Evolutionary conservation across 2,797 vertebrate genomes (phyloP).

Genomic region (Typhlichthys subterraneus): DNA sequence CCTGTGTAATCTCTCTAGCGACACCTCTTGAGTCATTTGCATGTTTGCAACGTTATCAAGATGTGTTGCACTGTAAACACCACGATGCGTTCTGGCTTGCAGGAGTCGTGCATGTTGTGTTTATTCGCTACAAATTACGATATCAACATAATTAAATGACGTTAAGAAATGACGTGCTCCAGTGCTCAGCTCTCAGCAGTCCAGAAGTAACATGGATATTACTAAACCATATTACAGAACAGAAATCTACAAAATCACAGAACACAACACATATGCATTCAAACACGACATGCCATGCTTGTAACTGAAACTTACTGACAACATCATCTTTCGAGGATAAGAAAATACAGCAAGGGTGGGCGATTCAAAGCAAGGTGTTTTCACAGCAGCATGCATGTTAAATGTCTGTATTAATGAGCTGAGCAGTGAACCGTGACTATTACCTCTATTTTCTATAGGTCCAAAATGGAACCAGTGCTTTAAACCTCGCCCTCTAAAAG

Average conservation of each 20-base stretch:
- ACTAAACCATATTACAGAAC: constrained; percentile 35
- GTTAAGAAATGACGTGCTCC: constrained; percentile 13
- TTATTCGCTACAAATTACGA: neutral
- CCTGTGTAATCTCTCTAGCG: constrained; percentile 1
- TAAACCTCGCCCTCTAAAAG: constrained; percentile 23
- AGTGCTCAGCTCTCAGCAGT: constrained; percentile 54
- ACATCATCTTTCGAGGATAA: constrained; percentile 23
- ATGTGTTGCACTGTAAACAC: neutral
- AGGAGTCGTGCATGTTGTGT: too few species aligned
- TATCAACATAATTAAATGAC: constrained; percentile 7
- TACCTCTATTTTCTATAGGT: neutral
- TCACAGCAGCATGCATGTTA: constrained; percentile 46
- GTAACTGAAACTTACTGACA: constrained; percentile 17
- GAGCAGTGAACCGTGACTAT: constrained; percentile 59
- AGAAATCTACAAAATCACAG: constrained; percentile 35
- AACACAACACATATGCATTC: constrained; percentile 28
- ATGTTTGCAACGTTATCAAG: neutral
- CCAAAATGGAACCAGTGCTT: constrained; percentile 24
- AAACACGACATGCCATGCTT: constrained; percentile 48
- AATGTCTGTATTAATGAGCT: constrained; percentile 54
- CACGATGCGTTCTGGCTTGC: neutral
- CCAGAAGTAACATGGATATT: constrained; percentile 52
- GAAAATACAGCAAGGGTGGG: constrained; percentile 21
- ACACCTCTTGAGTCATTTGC: neutral
- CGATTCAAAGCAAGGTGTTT: constrained; percentile 30